phyloP scores from a whole-genome alignment of 2,797 vertebrate genomes.

The Zalophus californianus region DNA sequence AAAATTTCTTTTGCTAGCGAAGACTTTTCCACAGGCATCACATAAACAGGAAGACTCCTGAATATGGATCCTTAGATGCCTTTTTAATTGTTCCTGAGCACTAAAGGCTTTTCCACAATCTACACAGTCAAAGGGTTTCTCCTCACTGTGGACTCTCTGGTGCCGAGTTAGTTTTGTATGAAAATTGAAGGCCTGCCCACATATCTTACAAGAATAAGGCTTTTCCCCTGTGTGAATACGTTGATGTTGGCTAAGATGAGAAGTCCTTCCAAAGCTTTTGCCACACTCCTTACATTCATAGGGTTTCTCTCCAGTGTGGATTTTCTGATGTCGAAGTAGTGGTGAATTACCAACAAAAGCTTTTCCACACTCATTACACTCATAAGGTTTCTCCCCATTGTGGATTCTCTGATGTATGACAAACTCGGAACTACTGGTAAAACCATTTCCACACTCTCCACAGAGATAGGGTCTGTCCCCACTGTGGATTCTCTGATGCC shows the following conservation, averaged over 20 bases:
- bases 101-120: conserved; percentile 51
- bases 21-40: conserved; percentile 46
- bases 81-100: conserved; percentile 51
- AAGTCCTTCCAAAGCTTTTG: conserved; percentile 57
- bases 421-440: conserved; percentile 49
- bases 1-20: conserved; percentile 30
- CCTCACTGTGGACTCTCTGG: conserved; percentile 39
- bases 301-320: conserved; percentile 68
- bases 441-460: conserved; percentile 43
- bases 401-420: conserved; percentile 53
- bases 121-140: conserved; percentile 24
- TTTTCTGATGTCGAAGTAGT: conserved; percentile 63
- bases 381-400: conserved; percentile 65
- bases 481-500: conserved; percentile 50
- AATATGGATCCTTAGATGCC: conserved; percentile 12
- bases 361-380: conserved; percentile 62
- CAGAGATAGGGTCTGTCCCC: conserved; percentile 54
- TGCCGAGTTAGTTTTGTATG: conserved; percentile 51
- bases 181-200: conserved; percentile 59
- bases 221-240: conserved; percentile 65
- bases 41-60: not conserved
- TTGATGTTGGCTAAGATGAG: conserved; percentile 44
- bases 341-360: conserved; percentile 43
- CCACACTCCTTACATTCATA: conserved; percentile 64
- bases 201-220: conserved; percentile 55